Evolutionary conservation across 2,888 invertebrate species (phyloP).

Genomic region (Sepiola atlantica): DNA sequence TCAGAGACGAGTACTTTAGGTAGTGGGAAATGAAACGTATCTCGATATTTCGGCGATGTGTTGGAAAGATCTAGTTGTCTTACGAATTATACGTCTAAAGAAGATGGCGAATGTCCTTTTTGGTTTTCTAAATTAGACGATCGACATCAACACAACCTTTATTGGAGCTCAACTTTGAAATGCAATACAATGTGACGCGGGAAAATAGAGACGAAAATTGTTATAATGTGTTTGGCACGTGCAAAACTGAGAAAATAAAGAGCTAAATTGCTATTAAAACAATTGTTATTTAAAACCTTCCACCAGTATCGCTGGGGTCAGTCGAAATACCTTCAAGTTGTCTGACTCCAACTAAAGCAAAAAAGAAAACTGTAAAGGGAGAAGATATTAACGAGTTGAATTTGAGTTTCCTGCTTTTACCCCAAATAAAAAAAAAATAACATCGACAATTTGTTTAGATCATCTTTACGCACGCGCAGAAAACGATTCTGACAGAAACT

Average conservation of each 20-base stretch:
- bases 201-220: background rate
- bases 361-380: background rate
- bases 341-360: background rate
- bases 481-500: background rate
- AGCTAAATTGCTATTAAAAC: background rate
- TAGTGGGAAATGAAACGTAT: too few species aligned
- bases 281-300: background rate
- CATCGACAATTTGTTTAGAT: background rate
- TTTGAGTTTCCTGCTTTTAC: background rate
- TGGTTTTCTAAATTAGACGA: background rate
- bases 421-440: background rate
- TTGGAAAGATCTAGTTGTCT: too few species aligned
- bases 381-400: background rate
- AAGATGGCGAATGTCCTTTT: too few species aligned
- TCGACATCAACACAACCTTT: background rate
- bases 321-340: background rate
- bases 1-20: too few species aligned
- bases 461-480: slow-evolving; percentile 6
- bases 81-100: too few species aligned
- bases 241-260: background rate
- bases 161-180: background rate
- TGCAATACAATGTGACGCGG: background rate
- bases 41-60: too few species aligned
- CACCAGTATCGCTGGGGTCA: background rate
- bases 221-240: background rate